These are phyloP conservation scores for Manduca sexta DNA, from an alignment of 1,140 invertebrate species.

Conservation along the genomic window DNA sequence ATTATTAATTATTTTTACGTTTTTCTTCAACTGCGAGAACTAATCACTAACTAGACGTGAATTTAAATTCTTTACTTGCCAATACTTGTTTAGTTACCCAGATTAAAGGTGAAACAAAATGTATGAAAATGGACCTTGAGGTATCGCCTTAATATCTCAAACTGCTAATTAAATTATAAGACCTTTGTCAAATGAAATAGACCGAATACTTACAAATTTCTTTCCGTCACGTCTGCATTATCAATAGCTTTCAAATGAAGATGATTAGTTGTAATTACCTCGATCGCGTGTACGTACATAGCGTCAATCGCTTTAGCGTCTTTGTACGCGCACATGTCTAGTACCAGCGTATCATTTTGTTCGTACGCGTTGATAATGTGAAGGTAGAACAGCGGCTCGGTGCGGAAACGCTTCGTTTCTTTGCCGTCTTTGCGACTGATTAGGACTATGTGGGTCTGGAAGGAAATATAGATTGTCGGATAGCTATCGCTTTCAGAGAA, in stretches of 20 bases:
- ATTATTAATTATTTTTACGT: too few relatives aligned
- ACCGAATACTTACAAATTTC: too few relatives aligned
- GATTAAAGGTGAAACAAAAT: too few relatives aligned
- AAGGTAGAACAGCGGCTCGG: slow-evolving; percentile 87
- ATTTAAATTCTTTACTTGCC: too few relatives aligned
- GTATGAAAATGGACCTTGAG: too few relatives aligned
- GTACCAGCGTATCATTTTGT: slow-evolving; percentile 78
- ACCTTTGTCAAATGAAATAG: too few relatives aligned
- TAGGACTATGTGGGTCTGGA: slow-evolving; percentile 84
- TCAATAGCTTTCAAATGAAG: background rate
- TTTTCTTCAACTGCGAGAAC: too few relatives aligned
- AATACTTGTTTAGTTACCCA: too few relatives aligned
- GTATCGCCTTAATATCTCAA: too few relatives aligned
- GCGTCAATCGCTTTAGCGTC: slow-evolving; percentile 88
- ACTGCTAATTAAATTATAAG: too few relatives aligned
- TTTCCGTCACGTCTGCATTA: background rate
- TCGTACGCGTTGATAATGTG: slow-evolving; percentile 94
- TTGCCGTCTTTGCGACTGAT: slow-evolving; percentile 78
- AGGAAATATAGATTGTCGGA: slow-evolving; percentile 11
- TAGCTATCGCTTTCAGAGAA: too few relatives aligned
- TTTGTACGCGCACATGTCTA: slow-evolving; percentile 89
- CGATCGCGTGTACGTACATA: slow-evolving; percentile 87
- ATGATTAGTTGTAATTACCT: slow-evolving; percentile 69
- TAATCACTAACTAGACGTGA: too few relatives aligned
- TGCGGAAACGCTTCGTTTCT: slow-evolving; percentile 75